Base-by-base conservation (phyloP, 2,888 invertebrate genomes). In the Amphipyra tragopoginis region DNA sequence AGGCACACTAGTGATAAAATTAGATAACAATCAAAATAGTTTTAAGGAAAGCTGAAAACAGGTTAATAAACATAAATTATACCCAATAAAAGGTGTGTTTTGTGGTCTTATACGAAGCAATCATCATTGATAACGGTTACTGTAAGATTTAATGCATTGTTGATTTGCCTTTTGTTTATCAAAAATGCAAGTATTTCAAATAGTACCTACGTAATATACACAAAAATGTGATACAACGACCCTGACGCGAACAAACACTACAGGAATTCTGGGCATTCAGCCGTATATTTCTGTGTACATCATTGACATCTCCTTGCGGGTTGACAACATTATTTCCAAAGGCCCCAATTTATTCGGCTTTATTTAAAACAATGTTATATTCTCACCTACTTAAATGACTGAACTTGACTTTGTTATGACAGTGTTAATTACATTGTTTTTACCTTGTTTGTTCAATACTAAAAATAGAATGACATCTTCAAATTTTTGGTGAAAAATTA, bases 211-310 rank as follows among this genome's bases (percentile, higher is more conserved):
- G n/a, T n/a, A n/a, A n/a, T 38, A 34, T 42, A 34, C 21, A 54
- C 38, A 51, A 50, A 57, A 57, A 57, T 54, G 60, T 66, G 49
- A 61, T 60, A 60, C 55, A 61, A 47, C 40, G 65, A 67, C 66
- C 65, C 55, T 59, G 67, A 45, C 11, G 57, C 61, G 43, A 71
- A 60, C 62, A 65, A 72, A 65, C 59, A 49, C 51, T 42, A 13
- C 52, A 65, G 59, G 64, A 75, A 77, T 78, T 67, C 66, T 54
- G 54, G 59, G 62, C 59, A 76, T 75, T 59, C 57, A 72, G 48
- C 40, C 39, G 61, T 64, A 52, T 79, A 81, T 80, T 77, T 81
- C 50, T 55, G 75, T 72, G 38, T 66, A 75, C 61, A 70, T 65
- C 61, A 65, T 70, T 74, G 71, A 71, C 68, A 71, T 73, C 72